phyloP scores from a whole-genome alignment of 2,797 vertebrate genomes.

The Phalanger gymnotis region DNA sequence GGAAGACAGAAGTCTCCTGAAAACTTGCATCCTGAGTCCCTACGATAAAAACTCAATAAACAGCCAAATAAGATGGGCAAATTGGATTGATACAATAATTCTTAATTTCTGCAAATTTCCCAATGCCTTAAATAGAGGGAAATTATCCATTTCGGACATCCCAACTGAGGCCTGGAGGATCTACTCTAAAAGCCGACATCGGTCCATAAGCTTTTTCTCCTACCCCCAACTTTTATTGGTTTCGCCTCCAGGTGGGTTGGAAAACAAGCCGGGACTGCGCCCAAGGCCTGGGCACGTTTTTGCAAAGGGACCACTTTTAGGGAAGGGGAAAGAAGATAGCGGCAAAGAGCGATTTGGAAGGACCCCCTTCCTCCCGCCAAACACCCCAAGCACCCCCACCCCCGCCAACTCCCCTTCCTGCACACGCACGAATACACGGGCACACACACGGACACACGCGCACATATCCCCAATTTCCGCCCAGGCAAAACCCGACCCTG shows the following conservation, averaged over 20 bases:
- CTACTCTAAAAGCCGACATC: conserved; percentile 10
- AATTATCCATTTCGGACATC: conserved; percentile 9
- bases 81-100: conserved; percentile 42
- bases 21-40: conserved; percentile 28
- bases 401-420: not conserved
- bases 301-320: conserved; percentile 40
- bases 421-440: not conserved
- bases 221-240: conserved; percentile 78
- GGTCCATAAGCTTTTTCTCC: conserved; percentile 43
- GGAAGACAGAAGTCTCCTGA: not conserved
- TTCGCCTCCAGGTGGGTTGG: conserved; percentile 54
- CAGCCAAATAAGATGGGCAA: conserved; percentile 31
- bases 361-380: not conserved
- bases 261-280: conserved; percentile 65
- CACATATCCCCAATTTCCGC: not conserved
- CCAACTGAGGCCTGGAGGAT: conserved; percentile 29
- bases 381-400: not conserved
- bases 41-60: conserved; percentile 15
- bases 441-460: not conserved
- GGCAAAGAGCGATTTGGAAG: conserved; percentile 16
- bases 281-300: conserved; percentile 55
- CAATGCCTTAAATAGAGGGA: not conserved
- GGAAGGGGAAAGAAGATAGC: conserved; percentile 50
- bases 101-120: conserved; percentile 12
- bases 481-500: not conserved